phyloP scores from a whole-genome alignment of 2,797 vertebrate genomes.

The Phrynocephalus forsythii region DNA sequence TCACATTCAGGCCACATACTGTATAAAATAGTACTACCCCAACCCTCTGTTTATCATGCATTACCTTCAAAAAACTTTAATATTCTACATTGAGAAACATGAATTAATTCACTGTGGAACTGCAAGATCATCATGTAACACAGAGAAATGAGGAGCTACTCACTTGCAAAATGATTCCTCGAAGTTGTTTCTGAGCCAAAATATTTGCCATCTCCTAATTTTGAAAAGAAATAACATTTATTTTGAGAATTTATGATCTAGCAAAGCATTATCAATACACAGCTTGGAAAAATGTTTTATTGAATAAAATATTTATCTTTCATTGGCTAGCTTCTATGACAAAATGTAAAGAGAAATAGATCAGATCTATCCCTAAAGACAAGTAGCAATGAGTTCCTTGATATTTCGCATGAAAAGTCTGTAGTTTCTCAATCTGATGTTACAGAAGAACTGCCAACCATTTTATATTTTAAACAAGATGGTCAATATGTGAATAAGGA shows the following conservation, averaged over 20 bases:
- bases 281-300: background rate
- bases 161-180: constrained; percentile 94
- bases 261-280: background rate
- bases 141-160: constrained; percentile 74
- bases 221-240: background rate
- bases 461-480: background rate
- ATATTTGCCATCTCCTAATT: constrained; percentile 97
- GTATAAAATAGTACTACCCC: background rate
- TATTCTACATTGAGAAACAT: background rate
- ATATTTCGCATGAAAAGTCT: background rate
- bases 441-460: background rate
- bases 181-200: constrained; percentile 96
- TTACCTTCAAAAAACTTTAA: background rate
- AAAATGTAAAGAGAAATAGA: background rate
- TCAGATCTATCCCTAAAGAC: background rate
- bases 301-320: background rate
- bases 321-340: background rate
- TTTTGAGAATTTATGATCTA: constrained; percentile 18
- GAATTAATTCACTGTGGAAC: background rate
- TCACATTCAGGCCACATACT: background rate
- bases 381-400: background rate
- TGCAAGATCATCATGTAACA: background rate
- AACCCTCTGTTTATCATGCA: background rate
- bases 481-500: background rate
- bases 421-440: background rate